phyloP scores from a whole-genome alignment of 1,140 invertebrate genomes.

The Pseudomyrmex pallidus region DNA sequence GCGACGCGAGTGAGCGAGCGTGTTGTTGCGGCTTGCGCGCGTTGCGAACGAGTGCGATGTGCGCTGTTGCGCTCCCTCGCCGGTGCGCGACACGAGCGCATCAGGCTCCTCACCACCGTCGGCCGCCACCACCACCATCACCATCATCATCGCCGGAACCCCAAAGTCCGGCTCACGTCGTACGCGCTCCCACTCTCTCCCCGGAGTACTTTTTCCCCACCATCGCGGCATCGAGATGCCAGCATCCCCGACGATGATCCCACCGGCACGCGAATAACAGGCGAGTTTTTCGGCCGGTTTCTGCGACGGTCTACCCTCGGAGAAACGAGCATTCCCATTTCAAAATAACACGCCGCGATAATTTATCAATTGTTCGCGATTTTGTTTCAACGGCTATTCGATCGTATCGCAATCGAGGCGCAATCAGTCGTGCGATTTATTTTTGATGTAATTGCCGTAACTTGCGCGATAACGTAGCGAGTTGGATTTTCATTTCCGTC shows the following conservation, averaged over 20 bases:
- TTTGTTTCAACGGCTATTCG: neutral
- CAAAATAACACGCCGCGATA: neutral
- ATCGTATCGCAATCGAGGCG: too few relatives aligned
- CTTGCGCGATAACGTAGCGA: too few relatives aligned
- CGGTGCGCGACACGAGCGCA: conserved; percentile 58
- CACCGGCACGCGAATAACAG: conserved; percentile 58
- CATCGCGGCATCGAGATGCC: conserved; percentile 34
- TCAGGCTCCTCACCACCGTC: conserved; percentile 65
- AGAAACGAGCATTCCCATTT: neutral
- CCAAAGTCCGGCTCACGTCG: conserved; percentile 71
- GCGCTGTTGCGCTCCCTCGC: conserved; percentile 23
- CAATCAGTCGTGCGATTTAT: too few relatives aligned
- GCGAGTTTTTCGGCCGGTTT: conserved; percentile 24
- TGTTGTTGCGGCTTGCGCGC: conserved; percentile 52
- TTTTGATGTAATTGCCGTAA: too few relatives aligned
- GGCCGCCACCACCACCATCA: conserved; percentile 54
- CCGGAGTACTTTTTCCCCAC: conserved; percentile 50
- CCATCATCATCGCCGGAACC: conserved; percentile 59
- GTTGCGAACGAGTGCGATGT: conserved; percentile 57
- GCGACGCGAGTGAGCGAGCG: conserved; percentile 46
- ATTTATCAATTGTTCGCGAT: too few relatives aligned
- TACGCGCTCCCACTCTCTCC: conserved; percentile 69
- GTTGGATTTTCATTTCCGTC: neutral
- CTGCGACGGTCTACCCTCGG: conserved; percentile 11
- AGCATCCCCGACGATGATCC: conserved; percentile 60